These are phyloP conservation scores for Miichthys miiuy DNA, from an alignment of 2,797 vertebrate genomes.

Conservation along the genomic window DNA sequence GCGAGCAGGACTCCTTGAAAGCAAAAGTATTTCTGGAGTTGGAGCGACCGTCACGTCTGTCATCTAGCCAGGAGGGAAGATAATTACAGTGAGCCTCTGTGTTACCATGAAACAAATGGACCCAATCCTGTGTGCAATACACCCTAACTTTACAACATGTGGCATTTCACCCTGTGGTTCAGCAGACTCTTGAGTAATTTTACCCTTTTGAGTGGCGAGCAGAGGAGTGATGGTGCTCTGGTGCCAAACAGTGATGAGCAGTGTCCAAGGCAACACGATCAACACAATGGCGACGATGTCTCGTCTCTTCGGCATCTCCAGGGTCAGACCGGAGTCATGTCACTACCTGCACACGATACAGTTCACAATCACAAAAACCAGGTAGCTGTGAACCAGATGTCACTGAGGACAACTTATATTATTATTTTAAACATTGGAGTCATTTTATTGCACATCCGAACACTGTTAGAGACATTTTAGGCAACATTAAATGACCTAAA, in stretches of 20 bases:
- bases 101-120: not conserved
- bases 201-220: slow-evolving; percentile 80
- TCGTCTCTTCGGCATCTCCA: slow-evolving; percentile 91
- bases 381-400: not conserved
- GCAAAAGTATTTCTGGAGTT: slow-evolving; percentile 66
- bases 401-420: not conserved
- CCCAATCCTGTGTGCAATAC: not conserved
- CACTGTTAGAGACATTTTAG: not conserved
- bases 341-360: slow-evolving; percentile 55
- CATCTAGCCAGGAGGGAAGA: slow-evolving; percentile 61
- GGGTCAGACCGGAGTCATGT: slow-evolving; percentile 69
- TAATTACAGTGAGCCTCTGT: slow-evolving; percentile 15
- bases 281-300: slow-evolving; percentile 91
- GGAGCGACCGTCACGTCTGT: slow-evolving; percentile 57
- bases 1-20: slow-evolving; percentile 73
- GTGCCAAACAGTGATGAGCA: slow-evolving; percentile 93
- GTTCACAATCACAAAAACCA: not conserved
- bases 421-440: not conserved
- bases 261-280: slow-evolving; percentile 92
- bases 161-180: not conserved
- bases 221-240: slow-evolving; percentile 86
- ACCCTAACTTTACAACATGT: not conserved
- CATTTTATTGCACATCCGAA: not conserved
- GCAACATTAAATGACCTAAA: not conserved
- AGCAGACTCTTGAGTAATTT: not conserved